Base-by-base conservation (phyloP, 2,888 invertebrate species). In the Euzetes globulus region DNA sequence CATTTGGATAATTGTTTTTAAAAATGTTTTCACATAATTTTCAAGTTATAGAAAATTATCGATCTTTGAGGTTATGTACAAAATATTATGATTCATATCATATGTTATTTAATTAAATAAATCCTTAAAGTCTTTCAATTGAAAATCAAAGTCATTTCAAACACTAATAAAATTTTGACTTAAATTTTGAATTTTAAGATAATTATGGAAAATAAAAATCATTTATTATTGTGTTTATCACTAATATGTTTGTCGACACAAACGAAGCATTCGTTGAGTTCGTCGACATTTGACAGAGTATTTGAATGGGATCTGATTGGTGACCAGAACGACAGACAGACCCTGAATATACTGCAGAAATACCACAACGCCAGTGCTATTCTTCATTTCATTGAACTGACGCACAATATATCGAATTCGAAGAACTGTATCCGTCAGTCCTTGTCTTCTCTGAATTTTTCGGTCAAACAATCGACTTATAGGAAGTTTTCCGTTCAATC, bases 341-440 rank as follows among this genome's bases (percentile, higher is more conserved):
- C 19, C 3, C 29, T 74, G 25, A 52, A 55, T 37, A 9, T n/a
- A 17, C 22, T 74, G 29, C 70, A 74, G 47, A 50, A 74, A 52
- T 52, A 70, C 15, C 70, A 74, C 70, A 74, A 74, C 22, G 37
- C 70, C 17, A 74, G 74, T 41, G 74, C 74, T 37, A 71, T 74
- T 70, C 37, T 74, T 29, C 70, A 74, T 17, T 74, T 74, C n/a
- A 74, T 74, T 19, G 74, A 74, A 55, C 45, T 70, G 41, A 52
- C 70, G 27, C 70, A 74, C 50, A 74, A 74, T 60, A 52, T 74
- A 29, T 52, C 74, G 1, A 52, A 45, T 33, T 19, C 33, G 9
- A 74, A 27, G 13, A n/a, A 19, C 15, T 74, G 74, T 60, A 33
- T 27, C 17, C 25, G 74, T 25, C 33, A 70, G 27, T 74, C 74